These are phyloP conservation scores for Theodoxus fluviatilis DNA, from an alignment of 2,888 invertebrate genomes.

Conservation along the genomic window DNA sequence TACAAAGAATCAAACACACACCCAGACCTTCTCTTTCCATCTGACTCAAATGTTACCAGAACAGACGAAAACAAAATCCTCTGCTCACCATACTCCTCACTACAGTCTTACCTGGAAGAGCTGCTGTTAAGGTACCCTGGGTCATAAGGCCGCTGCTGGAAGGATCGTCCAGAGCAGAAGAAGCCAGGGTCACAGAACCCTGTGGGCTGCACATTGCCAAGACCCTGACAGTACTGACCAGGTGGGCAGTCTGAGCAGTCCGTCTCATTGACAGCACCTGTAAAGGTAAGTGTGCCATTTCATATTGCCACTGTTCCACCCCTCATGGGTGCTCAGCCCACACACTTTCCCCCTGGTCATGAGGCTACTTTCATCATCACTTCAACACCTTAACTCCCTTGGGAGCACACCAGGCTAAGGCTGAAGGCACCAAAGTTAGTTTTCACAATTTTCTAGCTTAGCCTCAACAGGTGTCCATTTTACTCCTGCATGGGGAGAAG, in stretches of 20 bases:
- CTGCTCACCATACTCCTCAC: too few species aligned
- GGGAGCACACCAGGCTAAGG: too few species aligned
- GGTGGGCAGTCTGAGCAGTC: slow-evolving; percentile 58
- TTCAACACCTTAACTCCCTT: too few species aligned
- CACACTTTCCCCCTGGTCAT: too few species aligned
- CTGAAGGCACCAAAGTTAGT: too few species aligned
- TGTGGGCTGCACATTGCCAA: slow-evolving; percentile 51
- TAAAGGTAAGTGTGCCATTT: neutral
- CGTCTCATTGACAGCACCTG: slow-evolving; percentile 48
- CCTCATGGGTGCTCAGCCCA: too few species aligned
- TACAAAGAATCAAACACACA: neutral
- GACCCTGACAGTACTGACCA: slow-evolving; percentile 59
- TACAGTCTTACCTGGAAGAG: slow-evolving; percentile 34
- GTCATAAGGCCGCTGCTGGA: slow-evolving; percentile 51
- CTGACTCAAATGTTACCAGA: neutral
- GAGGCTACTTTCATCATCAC: too few species aligned
- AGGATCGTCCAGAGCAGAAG: slow-evolving; percentile 57
- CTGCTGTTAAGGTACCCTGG: slow-evolving; percentile 48
- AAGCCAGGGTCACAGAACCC: slow-evolving; percentile 59
- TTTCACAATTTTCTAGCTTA: too few species aligned
- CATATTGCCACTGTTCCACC: neutral
- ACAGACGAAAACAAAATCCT: too few species aligned
- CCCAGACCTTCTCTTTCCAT: neutral
- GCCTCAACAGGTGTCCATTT: too few species aligned
- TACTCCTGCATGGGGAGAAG: too few species aligned